Percentiles rank a stretch among this genome's conserved stretches.
These are phyloP conservation scores for Perizoma affinitatum DNA, from an alignment of 2,888 invertebrate species.

Conservation along the genomic window DNA sequence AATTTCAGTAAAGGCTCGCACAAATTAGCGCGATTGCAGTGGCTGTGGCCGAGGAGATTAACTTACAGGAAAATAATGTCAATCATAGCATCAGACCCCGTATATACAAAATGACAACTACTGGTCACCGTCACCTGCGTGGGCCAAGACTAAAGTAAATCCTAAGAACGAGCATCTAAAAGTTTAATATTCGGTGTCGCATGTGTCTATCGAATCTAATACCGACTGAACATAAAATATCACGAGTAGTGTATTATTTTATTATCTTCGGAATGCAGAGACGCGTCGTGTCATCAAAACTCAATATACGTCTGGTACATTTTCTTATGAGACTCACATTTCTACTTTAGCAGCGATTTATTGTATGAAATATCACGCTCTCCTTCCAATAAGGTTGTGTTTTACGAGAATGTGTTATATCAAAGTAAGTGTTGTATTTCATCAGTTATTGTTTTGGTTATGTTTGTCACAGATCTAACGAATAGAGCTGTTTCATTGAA, in stretches of 20 bases:
- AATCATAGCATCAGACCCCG: too few relatives aligned
- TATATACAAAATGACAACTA: too few relatives aligned
- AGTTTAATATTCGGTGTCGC: conserved; percentile 30
- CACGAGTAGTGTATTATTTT: conserved; percentile 60
- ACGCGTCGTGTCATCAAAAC: conserved; percentile 74
- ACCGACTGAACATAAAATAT: conserved; percentile 33
- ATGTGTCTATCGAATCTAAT: conserved; percentile 33
- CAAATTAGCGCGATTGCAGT: too few relatives aligned
- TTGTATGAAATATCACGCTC: conserved; percentile 53
- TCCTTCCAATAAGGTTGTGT: conserved; percentile 61
- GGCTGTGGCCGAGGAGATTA: too few relatives aligned
- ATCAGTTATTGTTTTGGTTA: conserved; percentile 55
- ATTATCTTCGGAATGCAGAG: conserved; percentile 65
- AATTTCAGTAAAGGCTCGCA: too few relatives aligned
- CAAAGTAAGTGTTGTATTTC: conserved; percentile 52
- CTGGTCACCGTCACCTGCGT: not conserved
- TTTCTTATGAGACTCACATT: conserved; percentile 49
- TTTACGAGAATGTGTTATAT: conserved; percentile 52
- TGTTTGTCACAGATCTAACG: conserved; percentile 18
- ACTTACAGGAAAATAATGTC: too few relatives aligned
- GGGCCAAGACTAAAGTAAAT: conserved; percentile 18
- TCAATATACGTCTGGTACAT: conserved; percentile 72
- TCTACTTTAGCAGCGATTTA: conserved; percentile 22
- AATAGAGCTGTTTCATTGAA: conserved; percentile 2
- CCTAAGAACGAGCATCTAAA: conserved; percentile 16